Evolutionary conservation across 2,113 vertebrate genomes (phyloP).

Genomic region (Grallaria varia): DNA sequence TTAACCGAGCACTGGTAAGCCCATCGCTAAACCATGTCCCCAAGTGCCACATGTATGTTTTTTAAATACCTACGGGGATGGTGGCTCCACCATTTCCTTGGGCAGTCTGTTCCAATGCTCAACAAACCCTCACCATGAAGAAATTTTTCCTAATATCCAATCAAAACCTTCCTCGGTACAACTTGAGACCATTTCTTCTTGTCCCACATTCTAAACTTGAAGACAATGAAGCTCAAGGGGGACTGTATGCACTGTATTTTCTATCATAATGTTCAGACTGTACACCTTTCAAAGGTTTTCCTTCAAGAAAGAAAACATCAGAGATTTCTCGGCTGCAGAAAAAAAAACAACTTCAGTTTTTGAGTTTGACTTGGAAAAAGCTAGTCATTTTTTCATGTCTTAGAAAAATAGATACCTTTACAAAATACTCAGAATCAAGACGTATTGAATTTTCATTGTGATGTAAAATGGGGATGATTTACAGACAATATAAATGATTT

Average conservation of each 20-base stretch:
- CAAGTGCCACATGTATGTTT: not conserved
- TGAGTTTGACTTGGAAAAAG: conserved; percentile 19
- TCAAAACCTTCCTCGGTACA: not conserved
- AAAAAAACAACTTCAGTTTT: not conserved
- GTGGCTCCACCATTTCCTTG: not conserved
- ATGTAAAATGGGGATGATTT: conserved; percentile 30
- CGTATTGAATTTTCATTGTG: not conserved
- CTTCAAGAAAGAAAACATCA: not conserved
- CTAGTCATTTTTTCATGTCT: not conserved
- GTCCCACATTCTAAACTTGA: not conserved
- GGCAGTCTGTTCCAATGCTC: not conserved
- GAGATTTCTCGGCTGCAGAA: not conserved
- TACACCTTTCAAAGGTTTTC: conserved; percentile 15
- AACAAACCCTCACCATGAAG: not conserved
- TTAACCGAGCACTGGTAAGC: not conserved
- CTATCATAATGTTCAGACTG: not conserved
- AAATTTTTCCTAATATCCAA: not conserved
- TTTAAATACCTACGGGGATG: not conserved
- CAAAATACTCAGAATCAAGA: not conserved
- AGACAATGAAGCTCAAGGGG: conserved; percentile 22
- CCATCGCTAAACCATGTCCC: not conserved
- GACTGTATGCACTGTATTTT: not conserved
- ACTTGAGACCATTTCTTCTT: not conserved
- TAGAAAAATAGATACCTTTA: conserved; percentile 15
- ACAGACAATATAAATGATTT: conserved; percentile 30